Percentiles rank a stretch among this genome's conserved stretches.
phyloP scores from a whole-genome alignment of 2,888 invertebrate species.

The Drosophila neonasuta region DNA sequence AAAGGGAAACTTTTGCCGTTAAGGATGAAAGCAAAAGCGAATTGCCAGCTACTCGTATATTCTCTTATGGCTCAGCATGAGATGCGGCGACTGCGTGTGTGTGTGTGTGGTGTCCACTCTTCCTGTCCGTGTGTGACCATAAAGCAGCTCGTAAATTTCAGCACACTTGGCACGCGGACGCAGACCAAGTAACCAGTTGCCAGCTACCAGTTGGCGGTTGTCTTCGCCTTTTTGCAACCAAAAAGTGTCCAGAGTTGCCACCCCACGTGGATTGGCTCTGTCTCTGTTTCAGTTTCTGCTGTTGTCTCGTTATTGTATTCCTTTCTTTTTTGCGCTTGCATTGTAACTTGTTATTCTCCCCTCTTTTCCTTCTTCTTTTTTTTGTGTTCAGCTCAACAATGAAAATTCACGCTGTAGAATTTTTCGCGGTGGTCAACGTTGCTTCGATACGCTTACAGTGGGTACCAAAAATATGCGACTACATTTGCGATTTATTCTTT shows the following conservation, averaged over 20 bases:
- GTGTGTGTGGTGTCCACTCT: slow-evolving; percentile 22
- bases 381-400: slow-evolving; percentile 42
- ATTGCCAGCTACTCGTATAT: slow-evolving; percentile 25
- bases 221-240: slow-evolving; percentile 44
- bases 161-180: slow-evolving; percentile 46
- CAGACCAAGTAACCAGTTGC: slow-evolving; percentile 26
- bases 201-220: slow-evolving; percentile 38
- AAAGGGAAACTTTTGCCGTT: slow-evolving; percentile 15
- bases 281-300: slow-evolving; percentile 1
- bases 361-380: slow-evolving; percentile 19
- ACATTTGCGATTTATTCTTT: neutral
- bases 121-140: slow-evolving; percentile 56
- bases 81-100: slow-evolving; percentile 1
- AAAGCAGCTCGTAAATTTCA: slow-evolving; percentile 73
- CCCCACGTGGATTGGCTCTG: slow-evolving; percentile 24
- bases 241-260: slow-evolving; percentile 47
- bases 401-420: slow-evolving; percentile 53
- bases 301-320: slow-evolving; percentile 3
- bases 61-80: slow-evolving; percentile 8
- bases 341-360: slow-evolving; percentile 30
- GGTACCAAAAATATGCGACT: neutral
- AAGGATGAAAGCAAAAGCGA: slow-evolving; percentile 36
- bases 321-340: slow-evolving; percentile 42
- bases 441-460: slow-evolving; percentile 5
- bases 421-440: slow-evolving; percentile 38